phyloP scores from a whole-genome alignment of 2,113 vertebrate genomes.

The Oncorhynchus keta region DNA sequence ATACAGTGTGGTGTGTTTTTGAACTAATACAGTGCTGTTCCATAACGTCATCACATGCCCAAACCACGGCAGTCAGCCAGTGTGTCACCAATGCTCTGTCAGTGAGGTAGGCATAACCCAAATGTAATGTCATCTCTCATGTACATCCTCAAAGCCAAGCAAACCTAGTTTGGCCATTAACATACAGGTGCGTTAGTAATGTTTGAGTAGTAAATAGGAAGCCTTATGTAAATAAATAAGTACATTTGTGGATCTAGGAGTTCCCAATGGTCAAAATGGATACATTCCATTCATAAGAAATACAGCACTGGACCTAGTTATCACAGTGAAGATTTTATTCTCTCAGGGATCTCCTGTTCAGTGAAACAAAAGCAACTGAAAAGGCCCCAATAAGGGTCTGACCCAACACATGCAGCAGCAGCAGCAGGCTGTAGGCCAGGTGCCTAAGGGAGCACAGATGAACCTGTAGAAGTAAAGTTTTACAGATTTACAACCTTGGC shows the following conservation, averaged over 20 bases:
- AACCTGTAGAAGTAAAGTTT: constrained; percentile 46
- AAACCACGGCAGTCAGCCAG: too few species aligned
- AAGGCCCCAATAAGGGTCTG: constrained; percentile 19
- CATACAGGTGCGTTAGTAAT: too few species aligned
- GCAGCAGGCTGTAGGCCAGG: constrained; percentile 21
- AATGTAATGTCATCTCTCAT: too few species aligned
- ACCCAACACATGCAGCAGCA: neutral
- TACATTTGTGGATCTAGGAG: neutral
- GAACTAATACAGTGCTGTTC: neutral
- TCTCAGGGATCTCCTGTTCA: neutral
- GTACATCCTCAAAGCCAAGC: too few species aligned
- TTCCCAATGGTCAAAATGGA: neutral
- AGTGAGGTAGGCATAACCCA: too few species aligned
- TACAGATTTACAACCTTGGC: constrained; percentile 58
- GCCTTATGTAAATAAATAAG: constrained; percentile 2
- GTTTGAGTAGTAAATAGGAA: neutral
- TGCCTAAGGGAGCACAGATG: constrained; percentile 39
- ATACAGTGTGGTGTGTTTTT: neutral
- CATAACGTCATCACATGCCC: neutral
- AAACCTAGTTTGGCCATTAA: too few species aligned
- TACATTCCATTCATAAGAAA: neutral
- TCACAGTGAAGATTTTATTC: neutral
- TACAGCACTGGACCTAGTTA: neutral
- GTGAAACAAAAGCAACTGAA: constrained; percentile 9
- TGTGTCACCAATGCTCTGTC: too few species aligned